These are phyloP conservation scores for Pseudorectes ferrugineus DNA, from an alignment of 2,113 vertebrate species.

Conservation along the genomic window DNA sequence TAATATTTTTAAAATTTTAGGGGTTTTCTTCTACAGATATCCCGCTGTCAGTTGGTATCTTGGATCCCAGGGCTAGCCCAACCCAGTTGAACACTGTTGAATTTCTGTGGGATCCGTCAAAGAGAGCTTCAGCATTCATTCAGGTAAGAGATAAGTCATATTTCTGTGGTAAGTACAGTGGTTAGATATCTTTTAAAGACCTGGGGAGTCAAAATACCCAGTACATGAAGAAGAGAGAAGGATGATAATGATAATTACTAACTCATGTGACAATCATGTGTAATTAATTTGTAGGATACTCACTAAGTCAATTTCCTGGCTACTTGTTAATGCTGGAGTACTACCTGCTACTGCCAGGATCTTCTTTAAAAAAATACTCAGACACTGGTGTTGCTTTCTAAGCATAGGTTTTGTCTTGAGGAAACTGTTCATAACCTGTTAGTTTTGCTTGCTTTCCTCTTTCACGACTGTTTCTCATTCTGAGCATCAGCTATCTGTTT, in stretches of 20 bases:
- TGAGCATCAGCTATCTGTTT: neutral
- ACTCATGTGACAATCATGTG: neutral
- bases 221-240: neutral
- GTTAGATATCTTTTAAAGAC: neutral
- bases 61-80: constrained; percentile 86
- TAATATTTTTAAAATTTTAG: constrained; percentile 75
- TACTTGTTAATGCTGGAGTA: neutral
- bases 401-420: neutral
- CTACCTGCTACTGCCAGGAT: neutral
- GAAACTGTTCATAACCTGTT: neutral
- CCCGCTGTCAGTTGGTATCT: constrained; percentile 88
- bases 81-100: constrained; percentile 91
- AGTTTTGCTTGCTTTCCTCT: neutral
- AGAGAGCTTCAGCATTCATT: constrained; percentile 88
- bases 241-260: neutral
- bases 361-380: neutral
- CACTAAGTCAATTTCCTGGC: neutral
- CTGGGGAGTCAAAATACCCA: neutral
- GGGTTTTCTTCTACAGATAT: constrained; percentile 83
- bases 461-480: neutral
- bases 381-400: neutral
- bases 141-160: constrained; percentile 74
- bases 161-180: neutral
- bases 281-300: neutral
- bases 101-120: constrained; percentile 92